Percentiles rank a stretch among this genome's conserved stretches.
Evolutionary conservation across 2,113 vertebrate genomes (phyloP).

Genomic region (Scopus umbretta): DNA sequence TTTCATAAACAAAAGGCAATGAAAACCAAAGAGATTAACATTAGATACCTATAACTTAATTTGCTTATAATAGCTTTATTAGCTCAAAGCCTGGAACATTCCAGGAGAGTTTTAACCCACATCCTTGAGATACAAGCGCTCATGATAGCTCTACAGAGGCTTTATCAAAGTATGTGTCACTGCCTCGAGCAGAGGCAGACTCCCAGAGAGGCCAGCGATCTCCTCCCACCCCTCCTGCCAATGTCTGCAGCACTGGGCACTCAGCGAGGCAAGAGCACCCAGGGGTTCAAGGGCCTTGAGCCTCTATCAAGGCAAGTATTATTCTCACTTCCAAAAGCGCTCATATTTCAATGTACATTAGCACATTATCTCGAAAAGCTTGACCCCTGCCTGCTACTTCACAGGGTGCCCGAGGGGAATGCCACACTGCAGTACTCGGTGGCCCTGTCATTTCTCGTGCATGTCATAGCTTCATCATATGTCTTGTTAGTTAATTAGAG

Average conservation of each 20-base stretch:
- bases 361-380: background rate
- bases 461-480: background rate
- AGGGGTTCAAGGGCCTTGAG: fast-evolving
- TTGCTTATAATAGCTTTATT: background rate
- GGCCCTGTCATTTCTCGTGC: background rate
- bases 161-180: background rate
- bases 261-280: background rate
- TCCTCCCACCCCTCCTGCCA: background rate
- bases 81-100: slow-evolving; percentile 17
- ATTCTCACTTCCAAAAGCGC: background rate
- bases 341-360: background rate
- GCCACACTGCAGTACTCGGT: background rate
- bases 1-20: slow-evolving; percentile 8
- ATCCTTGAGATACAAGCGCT: fast-evolving
- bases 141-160: fast-evolving
- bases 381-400: background rate
- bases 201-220: background rate
- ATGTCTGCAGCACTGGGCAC: fast-evolving
- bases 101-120: background rate
- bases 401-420: background rate
- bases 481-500: background rate
- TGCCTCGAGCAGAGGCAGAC: background rate
- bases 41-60: slow-evolving; percentile 8
- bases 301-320: fast-evolving
- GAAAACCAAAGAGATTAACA: background rate